Conservation (phyloP, 2,888 invertebrate species). For the Hemistola chrysoprasaria region DNA sequence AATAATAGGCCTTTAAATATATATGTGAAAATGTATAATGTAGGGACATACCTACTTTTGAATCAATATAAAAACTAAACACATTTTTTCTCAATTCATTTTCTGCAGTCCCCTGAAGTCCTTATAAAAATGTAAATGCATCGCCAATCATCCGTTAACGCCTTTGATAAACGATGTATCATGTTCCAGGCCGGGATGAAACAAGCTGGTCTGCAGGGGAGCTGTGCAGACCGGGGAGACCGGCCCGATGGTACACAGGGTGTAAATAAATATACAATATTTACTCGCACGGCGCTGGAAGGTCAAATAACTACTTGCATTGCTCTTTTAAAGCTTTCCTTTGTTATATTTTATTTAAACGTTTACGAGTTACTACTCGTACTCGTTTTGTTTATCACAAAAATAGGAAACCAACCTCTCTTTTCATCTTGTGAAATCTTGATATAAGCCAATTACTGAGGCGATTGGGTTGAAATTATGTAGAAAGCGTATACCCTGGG, state of each 20-base stretch:
- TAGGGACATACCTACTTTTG: no score
- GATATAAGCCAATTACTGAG: no score
- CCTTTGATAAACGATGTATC: constrained; percentile 16
- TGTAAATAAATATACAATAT: constrained; percentile 9
- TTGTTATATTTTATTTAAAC: constrained; percentile 15
- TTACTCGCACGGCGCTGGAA: constrained; percentile 8
- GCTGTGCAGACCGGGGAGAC: neutral
- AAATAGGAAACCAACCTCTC: no score
- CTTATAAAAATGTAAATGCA: constrained; percentile 16
- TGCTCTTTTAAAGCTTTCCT: constrained; percentile 9
- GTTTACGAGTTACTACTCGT: no score
- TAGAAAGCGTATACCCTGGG: no score
- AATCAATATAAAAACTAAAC: no score
- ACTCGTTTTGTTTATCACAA: no score
- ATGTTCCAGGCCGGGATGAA: constrained; percentile 1
- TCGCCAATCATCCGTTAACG: constrained; percentile 9
- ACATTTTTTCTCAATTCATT: neutral
- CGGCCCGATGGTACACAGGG: neutral
- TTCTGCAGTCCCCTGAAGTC: neutral
- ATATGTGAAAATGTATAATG: no score
- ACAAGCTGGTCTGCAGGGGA: constrained; percentile 2
- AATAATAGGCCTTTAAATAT: no score
- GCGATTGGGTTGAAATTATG: no score
- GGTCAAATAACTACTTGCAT: constrained; percentile 12
- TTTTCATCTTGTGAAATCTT: no score